A percentile compares a stretch with the other conserved stretches of the same genome.
These are phyloP conservation scores for Drosophila suboccidentalis DNA, from an alignment of 2,888 invertebrate species.

Conservation along the genomic window DNA sequence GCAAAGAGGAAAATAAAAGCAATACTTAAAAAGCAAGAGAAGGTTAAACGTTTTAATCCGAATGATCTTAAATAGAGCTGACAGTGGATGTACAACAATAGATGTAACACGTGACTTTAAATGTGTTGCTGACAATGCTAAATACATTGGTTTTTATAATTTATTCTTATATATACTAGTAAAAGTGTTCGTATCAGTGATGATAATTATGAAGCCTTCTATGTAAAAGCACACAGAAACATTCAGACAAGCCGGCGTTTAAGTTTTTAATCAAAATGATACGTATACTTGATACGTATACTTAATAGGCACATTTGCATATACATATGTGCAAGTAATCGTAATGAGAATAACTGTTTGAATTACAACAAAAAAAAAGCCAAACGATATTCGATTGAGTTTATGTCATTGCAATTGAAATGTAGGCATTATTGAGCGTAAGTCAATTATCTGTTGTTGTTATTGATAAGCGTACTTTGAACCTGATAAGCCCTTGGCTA, in stretches of 20 bases:
- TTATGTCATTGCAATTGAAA: slow-evolving; percentile 23
- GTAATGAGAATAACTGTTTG: slow-evolving; percentile 8
- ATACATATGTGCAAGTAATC: neutral
- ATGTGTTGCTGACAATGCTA: slow-evolving; percentile 24
- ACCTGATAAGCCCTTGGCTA: slow-evolving; percentile 38
- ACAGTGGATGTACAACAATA: slow-evolving; percentile 36
- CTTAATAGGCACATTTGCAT: slow-evolving; percentile 21
- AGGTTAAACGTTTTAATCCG: neutral
- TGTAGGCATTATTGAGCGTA: slow-evolving; percentile 20
- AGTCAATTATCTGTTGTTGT: slow-evolving; percentile 16
- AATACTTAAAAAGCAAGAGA: neutral
- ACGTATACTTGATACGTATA: slow-evolving; percentile 51
- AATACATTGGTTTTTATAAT: slow-evolving; percentile 13
- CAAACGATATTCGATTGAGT: slow-evolving; percentile 20
- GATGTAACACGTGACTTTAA: slow-evolving; percentile 56
- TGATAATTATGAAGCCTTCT: slow-evolving; percentile 50
- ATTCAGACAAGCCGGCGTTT: slow-evolving; percentile 38
- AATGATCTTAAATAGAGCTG: slow-evolving; percentile 1
- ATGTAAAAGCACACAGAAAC: slow-evolving; percentile 3
- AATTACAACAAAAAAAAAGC: neutral
- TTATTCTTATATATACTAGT: neutral
- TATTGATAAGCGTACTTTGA: slow-evolving; percentile 68
- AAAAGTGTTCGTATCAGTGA: slow-evolving; percentile 41
- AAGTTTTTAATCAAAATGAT: slow-evolving; percentile 17
- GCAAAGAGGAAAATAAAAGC: too few species aligned